phyloP scores from a whole-genome alignment of 2,888 invertebrate species.

The Omphaloscelis lunosa region DNA sequence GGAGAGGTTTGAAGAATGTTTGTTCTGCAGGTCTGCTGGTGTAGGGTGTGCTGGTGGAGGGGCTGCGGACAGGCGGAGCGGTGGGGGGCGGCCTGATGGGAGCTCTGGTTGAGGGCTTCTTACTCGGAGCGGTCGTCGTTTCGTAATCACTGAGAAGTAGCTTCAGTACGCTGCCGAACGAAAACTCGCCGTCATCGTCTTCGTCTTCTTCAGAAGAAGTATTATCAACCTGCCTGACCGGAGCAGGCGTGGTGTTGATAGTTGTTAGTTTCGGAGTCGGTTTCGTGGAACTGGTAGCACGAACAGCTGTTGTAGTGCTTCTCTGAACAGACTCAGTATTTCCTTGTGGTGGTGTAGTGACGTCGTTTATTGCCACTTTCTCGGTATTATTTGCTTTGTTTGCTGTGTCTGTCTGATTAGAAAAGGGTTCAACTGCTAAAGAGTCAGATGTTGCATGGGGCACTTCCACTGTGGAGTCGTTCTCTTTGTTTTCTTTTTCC shows the following conservation, averaged over 20 bases:
- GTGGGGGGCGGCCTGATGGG: constrained; percentile 62
- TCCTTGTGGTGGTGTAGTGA: constrained; percentile 24
- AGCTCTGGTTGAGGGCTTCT: constrained; percentile 41
- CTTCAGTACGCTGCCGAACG: constrained; percentile 91
- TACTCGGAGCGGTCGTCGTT: constrained; percentile 73
- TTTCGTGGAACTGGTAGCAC: constrained; percentile 56
- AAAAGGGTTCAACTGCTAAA: neutral
- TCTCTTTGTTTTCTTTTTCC: constrained; percentile 63
- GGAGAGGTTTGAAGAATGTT: constrained; percentile 76
- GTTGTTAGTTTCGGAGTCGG: constrained; percentile 41
- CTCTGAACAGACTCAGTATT: constrained; percentile 46
- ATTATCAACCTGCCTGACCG: constrained; percentile 72
- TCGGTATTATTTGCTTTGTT: constrained; percentile 2
- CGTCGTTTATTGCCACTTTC: constrained; percentile 3
- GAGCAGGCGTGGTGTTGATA: constrained; percentile 58
- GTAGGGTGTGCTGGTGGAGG: constrained; percentile 60
- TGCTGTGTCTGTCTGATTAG: constrained; percentile 2
- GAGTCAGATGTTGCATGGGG: neutral
- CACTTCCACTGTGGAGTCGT: constrained; percentile 17
- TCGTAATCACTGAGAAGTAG: constrained; percentile 90
- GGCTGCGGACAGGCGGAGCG: constrained; percentile 20
- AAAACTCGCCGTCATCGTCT: constrained; percentile 89
- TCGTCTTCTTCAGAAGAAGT: constrained; percentile 82
- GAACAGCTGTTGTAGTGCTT: constrained; percentile 52
- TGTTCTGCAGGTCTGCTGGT: constrained; percentile 63